Conservation (phyloP, 2,113 vertebrate genomes). For the Grallaria varia region DNA sequence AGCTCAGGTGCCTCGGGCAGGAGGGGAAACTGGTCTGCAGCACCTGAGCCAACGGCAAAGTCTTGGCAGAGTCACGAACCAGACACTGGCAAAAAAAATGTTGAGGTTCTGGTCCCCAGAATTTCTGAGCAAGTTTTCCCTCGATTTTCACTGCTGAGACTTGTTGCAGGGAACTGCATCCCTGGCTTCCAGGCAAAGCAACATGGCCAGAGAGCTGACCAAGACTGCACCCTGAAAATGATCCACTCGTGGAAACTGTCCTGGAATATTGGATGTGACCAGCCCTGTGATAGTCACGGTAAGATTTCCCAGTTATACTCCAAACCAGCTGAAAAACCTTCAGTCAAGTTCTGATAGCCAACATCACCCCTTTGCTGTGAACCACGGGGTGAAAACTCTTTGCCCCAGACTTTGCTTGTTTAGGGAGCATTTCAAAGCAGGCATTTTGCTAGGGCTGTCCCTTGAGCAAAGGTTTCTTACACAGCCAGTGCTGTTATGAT, state of each 20-base stretch:
- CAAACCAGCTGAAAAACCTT: background rate
- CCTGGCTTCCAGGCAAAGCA: background rate
- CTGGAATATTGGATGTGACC: background rate
- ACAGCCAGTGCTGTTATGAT: background rate
- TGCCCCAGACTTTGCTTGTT: background rate
- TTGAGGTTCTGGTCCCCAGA: background rate
- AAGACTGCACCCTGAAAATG: background rate
- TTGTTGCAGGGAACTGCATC: fast-evolving
- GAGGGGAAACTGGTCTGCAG: background rate
- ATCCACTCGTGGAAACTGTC: background rate
- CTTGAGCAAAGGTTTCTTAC: background rate
- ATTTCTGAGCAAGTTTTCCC: background rate
- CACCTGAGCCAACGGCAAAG: background rate
- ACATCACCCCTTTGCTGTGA: background rate
- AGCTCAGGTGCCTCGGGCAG: background rate
- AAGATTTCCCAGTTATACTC: background rate
- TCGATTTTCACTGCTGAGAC: background rate
- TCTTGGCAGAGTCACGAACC: background rate
- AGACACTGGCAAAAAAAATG: background rate
- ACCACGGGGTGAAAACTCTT: background rate
- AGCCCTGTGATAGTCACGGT: background rate
- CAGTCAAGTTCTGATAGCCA: background rate
- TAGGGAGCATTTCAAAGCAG: background rate
- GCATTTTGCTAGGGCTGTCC: background rate
- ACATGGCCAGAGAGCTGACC: background rate